phyloP scores from a whole-genome alignment of 2,888 invertebrate genomes.

The Monochamus alternatus region DNA sequence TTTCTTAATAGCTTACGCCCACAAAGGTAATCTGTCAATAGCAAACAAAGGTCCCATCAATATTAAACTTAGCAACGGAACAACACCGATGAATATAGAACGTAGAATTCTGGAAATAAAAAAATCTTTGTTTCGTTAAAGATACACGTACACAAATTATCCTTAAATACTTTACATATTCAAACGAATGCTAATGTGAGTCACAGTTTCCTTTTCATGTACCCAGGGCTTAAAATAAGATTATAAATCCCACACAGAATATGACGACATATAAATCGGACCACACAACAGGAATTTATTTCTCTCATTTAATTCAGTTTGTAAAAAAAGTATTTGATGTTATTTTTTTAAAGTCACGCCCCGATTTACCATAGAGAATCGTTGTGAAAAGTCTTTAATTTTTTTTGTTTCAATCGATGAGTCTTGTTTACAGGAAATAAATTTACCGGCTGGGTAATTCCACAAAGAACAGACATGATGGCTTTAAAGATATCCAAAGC shows the following conservation, averaged over 20 bases:
- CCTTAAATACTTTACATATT: constrained; percentile 28
- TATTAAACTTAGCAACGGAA: too few relatives aligned
- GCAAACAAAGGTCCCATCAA: too few relatives aligned
- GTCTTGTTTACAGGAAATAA: constrained; percentile 40
- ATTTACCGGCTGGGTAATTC: constrained; percentile 49
- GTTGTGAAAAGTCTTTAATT: constrained; percentile 8
- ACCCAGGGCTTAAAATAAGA: constrained; percentile 46
- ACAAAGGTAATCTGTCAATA: too few relatives aligned
- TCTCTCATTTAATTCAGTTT: constrained; percentile 44
- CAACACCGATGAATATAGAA: too few relatives aligned
- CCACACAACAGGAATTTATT: constrained; percentile 51
- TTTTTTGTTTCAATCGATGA: constrained; percentile 18
- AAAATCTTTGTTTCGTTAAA: too few relatives aligned
- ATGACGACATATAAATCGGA: constrained; percentile 46
- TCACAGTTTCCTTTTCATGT: constrained; percentile 35
- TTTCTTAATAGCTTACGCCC: too few relatives aligned
- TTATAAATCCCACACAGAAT: constrained; percentile 52
- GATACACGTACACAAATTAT: constrained; percentile 13
- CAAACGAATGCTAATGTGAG: constrained; percentile 43
- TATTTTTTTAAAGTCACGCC: constrained; percentile 50
- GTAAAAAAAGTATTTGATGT: constrained; percentile 34
- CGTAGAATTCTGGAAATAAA: too few relatives aligned
- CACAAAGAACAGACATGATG: constrained; percentile 59
- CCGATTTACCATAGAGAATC: constrained; percentile 45
- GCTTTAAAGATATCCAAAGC: constrained; percentile 22